Evolutionary conservation across 2,888 invertebrate species (phyloP).

Genomic region (Tenthredo scrophulariae): DNA sequence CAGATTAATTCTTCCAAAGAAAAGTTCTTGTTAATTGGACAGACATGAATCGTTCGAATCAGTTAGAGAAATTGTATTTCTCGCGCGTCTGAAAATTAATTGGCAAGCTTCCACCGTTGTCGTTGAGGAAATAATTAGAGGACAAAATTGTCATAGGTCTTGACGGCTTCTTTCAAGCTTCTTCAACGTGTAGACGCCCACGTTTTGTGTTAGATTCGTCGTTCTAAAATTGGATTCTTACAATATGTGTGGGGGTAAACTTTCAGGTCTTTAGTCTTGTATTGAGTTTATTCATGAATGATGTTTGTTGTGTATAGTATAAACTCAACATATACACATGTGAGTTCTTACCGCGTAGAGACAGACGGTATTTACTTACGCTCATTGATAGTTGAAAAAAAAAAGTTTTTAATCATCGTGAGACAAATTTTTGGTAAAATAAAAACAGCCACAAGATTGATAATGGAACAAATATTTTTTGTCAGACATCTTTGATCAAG

Average conservation of each 20-base stretch:
- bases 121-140: neutral
- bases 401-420: neutral
- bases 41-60: neutral
- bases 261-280: neutral
- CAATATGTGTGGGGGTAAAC: neutral
- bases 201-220: neutral
- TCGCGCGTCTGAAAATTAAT: neutral
- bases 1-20: constrained; percentile 63
- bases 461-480: neutral
- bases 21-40: neutral
- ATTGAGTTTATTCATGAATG: constrained; percentile 8
- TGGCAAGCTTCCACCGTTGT: neutral
- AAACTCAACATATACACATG: neutral
- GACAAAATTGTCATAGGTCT: constrained; percentile 28
- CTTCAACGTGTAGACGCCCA: neutral
- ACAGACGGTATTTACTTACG: neutral
- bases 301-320: neutral
- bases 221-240: constrained; percentile 23
- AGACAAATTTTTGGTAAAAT: neutral
- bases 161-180: neutral
- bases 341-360: neutral
- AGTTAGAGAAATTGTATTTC: neutral
- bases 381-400: neutral
- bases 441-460: neutral
- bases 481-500: neutral